Evolutionary conservation across 2,113 vertebrate genomes (phyloP), one percentile per base, ranked within the genome.

Genomic region (Ciconia maguari): DNA sequence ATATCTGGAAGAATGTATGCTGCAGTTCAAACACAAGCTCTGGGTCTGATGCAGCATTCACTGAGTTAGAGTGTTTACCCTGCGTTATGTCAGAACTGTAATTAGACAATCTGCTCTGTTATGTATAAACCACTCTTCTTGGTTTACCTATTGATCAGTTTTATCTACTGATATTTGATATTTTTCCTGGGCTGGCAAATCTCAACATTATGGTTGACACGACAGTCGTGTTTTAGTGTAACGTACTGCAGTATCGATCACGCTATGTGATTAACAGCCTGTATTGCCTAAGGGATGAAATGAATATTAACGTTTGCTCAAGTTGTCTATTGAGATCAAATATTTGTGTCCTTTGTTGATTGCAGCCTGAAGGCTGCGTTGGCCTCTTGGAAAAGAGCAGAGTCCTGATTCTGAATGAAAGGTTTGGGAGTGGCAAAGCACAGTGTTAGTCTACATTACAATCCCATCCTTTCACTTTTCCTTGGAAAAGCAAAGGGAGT

Each of bases 381-480:
- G 84, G 84, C 58, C 72, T 54, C 68, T 51, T 27, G 51, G 75
- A 16, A 52, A 76, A 51, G 38, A 71, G 1, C 32, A 21, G 58
- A 65, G 41, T 12, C 22, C 65, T 20, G 32, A 6, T 44, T 42
- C 27, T 10, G 21, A 41, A 13, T n/a, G 91, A 46, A 51, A 44
- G 34, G 7, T 22, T 26, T 16, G n/a, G 55, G 41, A 36, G 16
- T 3, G 57, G 41, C 27, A 49, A 5, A 68, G 44, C 34, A 21
- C 15, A 30, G 10, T 1, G 14, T 41, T 27, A 9, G 22, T 26
- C 36, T 10, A 0, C 1, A 0, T 44, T 58, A 6, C 27, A 8
- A 8, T 34, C n/a, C 27, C 52, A 46, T 69, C 48, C 30, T 22
- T 16, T 78, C 42, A 11, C 38, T 80, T 69, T 29, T 18, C 32